phyloP scores from a whole-genome alignment of 1,140 invertebrate species.

The Apis florea region DNA sequence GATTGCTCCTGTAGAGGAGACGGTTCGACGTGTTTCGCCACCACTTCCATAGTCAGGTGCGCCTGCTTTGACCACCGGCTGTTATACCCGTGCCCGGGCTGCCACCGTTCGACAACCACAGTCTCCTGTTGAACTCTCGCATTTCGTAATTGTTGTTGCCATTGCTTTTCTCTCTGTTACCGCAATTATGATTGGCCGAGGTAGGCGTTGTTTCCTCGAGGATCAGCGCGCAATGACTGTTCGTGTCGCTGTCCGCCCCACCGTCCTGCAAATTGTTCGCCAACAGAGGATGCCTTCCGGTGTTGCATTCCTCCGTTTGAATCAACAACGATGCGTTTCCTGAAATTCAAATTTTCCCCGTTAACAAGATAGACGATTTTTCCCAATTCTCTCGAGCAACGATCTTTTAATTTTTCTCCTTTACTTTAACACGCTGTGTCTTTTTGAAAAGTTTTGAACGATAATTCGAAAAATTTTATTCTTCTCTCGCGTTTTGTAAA shows the following conservation, averaged over 20 bases:
- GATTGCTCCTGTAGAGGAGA: slow-evolving; percentile 74
- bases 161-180: slow-evolving; percentile 82
- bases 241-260: slow-evolving; percentile 84
- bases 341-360: slow-evolving; percentile 43
- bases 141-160: slow-evolving; percentile 90
- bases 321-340: slow-evolving; percentile 72
- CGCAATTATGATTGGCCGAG: slow-evolving; percentile 64
- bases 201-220: slow-evolving; percentile 78
- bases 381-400: not conserved
- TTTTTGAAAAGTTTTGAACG: too few species aligned
- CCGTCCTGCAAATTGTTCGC: slow-evolving; percentile 80
- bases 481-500: too few species aligned
- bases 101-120: slow-evolving; percentile 74
- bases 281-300: slow-evolving; percentile 76
- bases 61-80: slow-evolving; percentile 69
- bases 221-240: slow-evolving; percentile 83
- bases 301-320: slow-evolving; percentile 72
- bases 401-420: too few species aligned
- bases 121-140: slow-evolving; percentile 82
- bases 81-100: slow-evolving; percentile 67
- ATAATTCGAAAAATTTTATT: too few species aligned
- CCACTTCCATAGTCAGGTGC: slow-evolving; percentile 80
- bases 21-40: slow-evolving; percentile 75
- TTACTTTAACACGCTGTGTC: too few species aligned
- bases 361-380: not conserved